Evolutionary conservation across 2,113 vertebrate species (phyloP).

Genomic region (Meriones unguiculatus): DNA sequence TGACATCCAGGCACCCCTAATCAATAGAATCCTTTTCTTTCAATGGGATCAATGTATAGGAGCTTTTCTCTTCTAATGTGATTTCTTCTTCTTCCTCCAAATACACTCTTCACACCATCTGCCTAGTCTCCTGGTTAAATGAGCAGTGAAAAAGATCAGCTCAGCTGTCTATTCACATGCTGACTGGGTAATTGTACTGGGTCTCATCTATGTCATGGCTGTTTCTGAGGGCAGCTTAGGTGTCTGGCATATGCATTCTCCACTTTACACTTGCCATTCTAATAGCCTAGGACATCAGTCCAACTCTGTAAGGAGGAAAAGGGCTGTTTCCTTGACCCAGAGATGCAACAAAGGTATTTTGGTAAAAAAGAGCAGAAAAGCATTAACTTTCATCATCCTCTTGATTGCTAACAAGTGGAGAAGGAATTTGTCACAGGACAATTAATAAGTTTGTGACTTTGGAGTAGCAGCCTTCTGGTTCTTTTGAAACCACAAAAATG

Average conservation of each 20-base stretch:
- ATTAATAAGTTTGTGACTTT: neutral
- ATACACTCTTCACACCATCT: neutral
- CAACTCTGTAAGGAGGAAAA: neutral
- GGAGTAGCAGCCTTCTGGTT: neutral
- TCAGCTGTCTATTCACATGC: neutral
- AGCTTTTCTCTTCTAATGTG: neutral
- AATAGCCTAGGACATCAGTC: neutral
- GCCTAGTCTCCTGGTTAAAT: neutral
- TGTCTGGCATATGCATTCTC: neutral
- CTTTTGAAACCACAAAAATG: conserved; percentile 29
- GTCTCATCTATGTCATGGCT: neutral
- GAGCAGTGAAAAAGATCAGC: neutral
- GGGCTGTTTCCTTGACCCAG: neutral
- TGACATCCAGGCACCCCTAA: neutral
- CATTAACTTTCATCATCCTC: neutral
- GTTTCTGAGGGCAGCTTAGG: neutral
- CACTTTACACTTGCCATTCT: neutral
- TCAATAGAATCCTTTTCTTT: neutral
- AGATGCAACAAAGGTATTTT: neutral
- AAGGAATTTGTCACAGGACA: neutral
- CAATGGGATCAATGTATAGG: neutral
- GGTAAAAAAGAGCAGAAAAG: neutral
- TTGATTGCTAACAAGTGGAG: neutral
- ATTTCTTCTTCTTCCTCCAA: neutral
- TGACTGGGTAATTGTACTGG: neutral